phyloP scores from a whole-genome alignment of 2,888 invertebrate genomes.

The Ctenicera cuprea region DNA sequence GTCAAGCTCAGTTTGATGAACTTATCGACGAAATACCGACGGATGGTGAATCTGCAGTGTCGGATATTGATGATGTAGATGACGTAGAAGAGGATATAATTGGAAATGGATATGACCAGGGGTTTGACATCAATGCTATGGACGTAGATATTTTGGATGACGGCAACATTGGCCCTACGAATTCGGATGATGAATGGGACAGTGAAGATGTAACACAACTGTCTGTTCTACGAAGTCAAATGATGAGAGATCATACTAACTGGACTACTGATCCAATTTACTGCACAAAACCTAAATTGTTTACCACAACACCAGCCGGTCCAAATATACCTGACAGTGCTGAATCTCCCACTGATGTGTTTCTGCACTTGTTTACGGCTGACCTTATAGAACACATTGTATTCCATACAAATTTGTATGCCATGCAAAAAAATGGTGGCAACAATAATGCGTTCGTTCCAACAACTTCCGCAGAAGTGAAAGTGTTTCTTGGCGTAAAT shows the following conservation, averaged over 20 bases:
- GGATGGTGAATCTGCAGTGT: constrained; percentile 8
- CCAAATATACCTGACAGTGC: constrained; percentile 18
- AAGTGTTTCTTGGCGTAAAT: constrained; percentile 56
- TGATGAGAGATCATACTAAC: not conserved
- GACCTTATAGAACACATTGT: not conserved
- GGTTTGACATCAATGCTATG: no score
- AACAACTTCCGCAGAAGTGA: constrained; percentile 49
- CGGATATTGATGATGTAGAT: not conserved
- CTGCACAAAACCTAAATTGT: not conserved
- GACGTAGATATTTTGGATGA: not conserved
- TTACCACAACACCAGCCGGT: constrained; percentile 17
- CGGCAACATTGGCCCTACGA: no score
- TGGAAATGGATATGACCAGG: constrained; percentile 3
- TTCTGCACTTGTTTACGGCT: constrained; percentile 13
- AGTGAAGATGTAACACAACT: constrained; percentile 20
- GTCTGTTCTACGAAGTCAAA: not conserved
- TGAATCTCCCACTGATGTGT: constrained; percentile 18
- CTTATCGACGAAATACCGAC: constrained; percentile 20
- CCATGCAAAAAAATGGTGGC: constrained; percentile 12
- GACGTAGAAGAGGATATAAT: not conserved
- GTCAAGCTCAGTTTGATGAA: not conserved
- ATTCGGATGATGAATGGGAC: constrained; percentile 2
- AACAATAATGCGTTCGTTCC: not conserved
- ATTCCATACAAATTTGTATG: no score
- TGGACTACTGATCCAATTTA: constrained; percentile 14